These are phyloP conservation scores for Tenthredo scrophulariae DNA, from an alignment of 2,888 invertebrate species.

Conservation along the genomic window DNA sequence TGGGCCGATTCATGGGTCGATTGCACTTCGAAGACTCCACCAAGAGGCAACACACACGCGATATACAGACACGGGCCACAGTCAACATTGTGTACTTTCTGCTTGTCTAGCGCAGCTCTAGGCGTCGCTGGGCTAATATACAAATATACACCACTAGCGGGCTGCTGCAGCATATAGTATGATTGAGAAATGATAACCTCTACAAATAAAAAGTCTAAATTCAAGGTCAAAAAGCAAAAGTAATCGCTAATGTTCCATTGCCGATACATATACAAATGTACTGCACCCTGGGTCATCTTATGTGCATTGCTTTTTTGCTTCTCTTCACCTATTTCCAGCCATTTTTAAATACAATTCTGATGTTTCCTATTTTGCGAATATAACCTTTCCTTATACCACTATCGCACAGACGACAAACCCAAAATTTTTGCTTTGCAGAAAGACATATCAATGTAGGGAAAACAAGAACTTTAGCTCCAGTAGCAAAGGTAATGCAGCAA, in stretches of 20 bases:
- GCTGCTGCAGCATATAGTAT: not conserved
- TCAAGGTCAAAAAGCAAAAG: not conserved
- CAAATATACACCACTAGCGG: not conserved
- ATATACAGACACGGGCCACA: slow-evolving; percentile 16
- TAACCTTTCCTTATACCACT: not conserved
- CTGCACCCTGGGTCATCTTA: not conserved
- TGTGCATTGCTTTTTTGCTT: not conserved
- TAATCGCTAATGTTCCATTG: not conserved
- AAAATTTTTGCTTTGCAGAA: not conserved
- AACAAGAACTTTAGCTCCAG: not conserved
- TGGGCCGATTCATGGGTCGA: slow-evolving; percentile 44
- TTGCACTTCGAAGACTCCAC: slow-evolving; percentile 29
- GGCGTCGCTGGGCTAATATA: not conserved
- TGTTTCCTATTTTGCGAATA: not conserved
- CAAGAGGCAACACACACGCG: slow-evolving; percentile 9
- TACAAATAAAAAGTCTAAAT: not conserved
- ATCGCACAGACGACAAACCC: not conserved
- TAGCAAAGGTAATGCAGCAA: not conserved
- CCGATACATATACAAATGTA: not conserved
- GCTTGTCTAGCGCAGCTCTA: slow-evolving; percentile 2
- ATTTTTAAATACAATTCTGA: not conserved
- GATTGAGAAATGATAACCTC: not conserved
- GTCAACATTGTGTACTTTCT: slow-evolving; percentile 5
- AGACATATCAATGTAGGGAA: not conserved
- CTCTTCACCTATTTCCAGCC: not conserved